These are phyloP conservation scores for Erpornis zantholeuca DNA, from an alignment of 2,113 vertebrate genomes.

Conservation along the genomic window DNA sequence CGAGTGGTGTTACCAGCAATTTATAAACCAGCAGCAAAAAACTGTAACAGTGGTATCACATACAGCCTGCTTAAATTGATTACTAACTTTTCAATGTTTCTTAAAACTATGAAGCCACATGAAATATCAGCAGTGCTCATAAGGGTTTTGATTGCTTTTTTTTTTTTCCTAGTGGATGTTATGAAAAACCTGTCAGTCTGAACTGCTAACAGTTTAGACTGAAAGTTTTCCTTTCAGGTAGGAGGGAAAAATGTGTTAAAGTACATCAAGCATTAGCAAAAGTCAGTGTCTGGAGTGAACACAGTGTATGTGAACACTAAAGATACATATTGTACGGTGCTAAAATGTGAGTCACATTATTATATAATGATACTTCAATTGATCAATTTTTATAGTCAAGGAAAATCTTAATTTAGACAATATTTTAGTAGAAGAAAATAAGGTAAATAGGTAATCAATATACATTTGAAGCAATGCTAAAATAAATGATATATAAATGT, in stretches of 20 bases:
- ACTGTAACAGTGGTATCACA: neutral
- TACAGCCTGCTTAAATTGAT: neutral
- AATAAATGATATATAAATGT: neutral
- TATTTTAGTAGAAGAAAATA: neutral
- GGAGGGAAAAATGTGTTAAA: neutral
- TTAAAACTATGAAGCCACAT: neutral
- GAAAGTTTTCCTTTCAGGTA: neutral
- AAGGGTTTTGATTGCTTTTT: neutral
- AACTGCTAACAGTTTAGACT: neutral
- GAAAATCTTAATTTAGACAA: neutral
- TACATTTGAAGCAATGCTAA: neutral
- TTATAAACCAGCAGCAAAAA: neutral
- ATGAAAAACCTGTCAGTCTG: neutral
- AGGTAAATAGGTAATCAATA: neutral
- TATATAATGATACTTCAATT: neutral
- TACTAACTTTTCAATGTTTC: neutral
- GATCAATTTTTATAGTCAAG: neutral
- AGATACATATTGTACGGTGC: neutral
- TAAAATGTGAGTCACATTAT: neutral
- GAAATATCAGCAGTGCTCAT: neutral
- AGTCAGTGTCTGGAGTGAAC: neutral
- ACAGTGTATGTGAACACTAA: neutral
- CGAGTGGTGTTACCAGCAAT: neutral
- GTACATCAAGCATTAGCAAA: neutral
- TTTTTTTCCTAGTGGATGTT: neutral